Conservation (phyloP, 1,140 invertebrate species). For the Carcinoscorpius rotundicauda region DNA sequence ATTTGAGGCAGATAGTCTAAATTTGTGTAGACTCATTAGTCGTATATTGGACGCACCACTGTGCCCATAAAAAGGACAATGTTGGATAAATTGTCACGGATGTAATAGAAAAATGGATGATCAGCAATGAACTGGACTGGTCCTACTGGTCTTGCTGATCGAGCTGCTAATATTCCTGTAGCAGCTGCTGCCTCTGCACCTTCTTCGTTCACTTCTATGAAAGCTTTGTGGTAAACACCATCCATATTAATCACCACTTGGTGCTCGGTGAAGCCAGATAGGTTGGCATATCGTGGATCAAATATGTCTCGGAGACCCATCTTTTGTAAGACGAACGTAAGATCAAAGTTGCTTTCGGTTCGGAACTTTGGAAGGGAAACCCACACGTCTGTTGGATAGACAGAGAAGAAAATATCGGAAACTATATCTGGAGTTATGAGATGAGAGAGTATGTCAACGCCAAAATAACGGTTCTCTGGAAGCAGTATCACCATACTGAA, state of each 20-base stretch:
- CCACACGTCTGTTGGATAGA: constrained; percentile 43
- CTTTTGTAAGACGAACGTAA: constrained; percentile 19
- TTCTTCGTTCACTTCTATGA: constrained; percentile 67
- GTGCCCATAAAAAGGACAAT: constrained; percentile 52
- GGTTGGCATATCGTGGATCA: constrained; percentile 19
- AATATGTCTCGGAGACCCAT: constrained; percentile 24
- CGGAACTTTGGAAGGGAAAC: constrained; percentile 70
- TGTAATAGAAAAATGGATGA: constrained; percentile 56
- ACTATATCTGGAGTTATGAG: constrained; percentile 20
- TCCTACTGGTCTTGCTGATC: constrained; percentile 17
- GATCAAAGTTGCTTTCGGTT: constrained; percentile 45
- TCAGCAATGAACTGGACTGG: constrained; percentile 48
- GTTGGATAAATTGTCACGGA: constrained; percentile 47
- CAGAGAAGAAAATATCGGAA: constrained; percentile 15
- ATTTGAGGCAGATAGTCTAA: too few species aligned
- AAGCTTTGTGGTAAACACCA: constrained; percentile 58
- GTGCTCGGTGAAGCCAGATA: constrained; percentile 19
- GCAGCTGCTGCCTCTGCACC: constrained; percentile 63
- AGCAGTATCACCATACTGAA: constrained; percentile 58
- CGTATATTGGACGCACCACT: constrained; percentile 16
- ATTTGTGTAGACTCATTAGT: too few species aligned
- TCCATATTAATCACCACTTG: constrained; percentile 17
- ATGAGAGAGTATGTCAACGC: constrained; percentile 22
- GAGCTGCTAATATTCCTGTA: constrained; percentile 35
- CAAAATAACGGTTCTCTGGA: constrained; percentile 22